Evolutionary conservation across 2,888 invertebrate species (phyloP), one percentile per base, ranked within the genome.

Genomic region (Xylophagus ater): DNA sequence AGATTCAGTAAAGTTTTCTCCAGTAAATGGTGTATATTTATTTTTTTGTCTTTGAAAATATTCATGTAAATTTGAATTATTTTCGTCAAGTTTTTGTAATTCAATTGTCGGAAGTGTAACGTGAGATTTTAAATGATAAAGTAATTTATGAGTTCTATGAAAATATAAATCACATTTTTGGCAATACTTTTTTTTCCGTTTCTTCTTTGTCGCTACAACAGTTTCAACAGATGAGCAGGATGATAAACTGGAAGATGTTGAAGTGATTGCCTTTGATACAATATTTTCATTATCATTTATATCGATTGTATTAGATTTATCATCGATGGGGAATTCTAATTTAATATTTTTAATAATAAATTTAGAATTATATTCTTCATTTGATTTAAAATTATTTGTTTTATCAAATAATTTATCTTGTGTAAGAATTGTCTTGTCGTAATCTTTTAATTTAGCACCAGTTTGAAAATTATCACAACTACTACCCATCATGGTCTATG

Each of bases 171-270:
- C 37, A 42, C 55, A 55, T 32, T 40, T 44, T 10, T 44, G 40
- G 37, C 55, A 55, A 30, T 41, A 41, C 12, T 49, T 48, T 34
- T 49, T 51, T 38, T 42, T 45, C 44, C 49, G 39, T 9, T 42
- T 41, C 38, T 49, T 50, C n/a, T 47, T 48, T 5, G 43, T 25
- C 2, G 50, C 46, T 4, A 47, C 46, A 8, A 43, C 42, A 35
- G 45, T 46, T 37, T 51, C 51, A 8, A 47, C 43, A 0, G 51
- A 51, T 5, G 52, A 52, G 32, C 48, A 48, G 41, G 50, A 47
- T 9, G 44, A 42, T 17, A 47, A 41, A 19, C 45, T 45, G 10
- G 41, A 32, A 4, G 45, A 38, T 31, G 45, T 42, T 23, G 45
- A 45, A n/a, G n/a, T n/a, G n/a, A n/a, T n/a, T n/a, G n/a, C n/a